Base-by-base conservation (phyloP, 2,797 vertebrate species). In the Lepidocolaptes lacrymiger region DNA sequence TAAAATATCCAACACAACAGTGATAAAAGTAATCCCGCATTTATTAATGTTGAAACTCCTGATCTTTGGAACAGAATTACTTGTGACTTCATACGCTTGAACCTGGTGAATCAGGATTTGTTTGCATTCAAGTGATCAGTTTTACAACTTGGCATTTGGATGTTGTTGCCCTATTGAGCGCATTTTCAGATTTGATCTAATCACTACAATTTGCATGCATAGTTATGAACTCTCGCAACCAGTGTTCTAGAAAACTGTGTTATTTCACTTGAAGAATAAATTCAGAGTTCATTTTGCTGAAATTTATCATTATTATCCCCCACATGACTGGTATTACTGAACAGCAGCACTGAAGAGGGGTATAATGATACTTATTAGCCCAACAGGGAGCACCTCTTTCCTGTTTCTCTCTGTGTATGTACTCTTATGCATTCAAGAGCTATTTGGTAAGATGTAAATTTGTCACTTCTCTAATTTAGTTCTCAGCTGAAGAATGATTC, bases 181-280 rank as follows among this genome's bases (percentile, higher is more conserved):
- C 44, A 44, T 77, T 74, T 85, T 91, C 39, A 91, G 58, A 77
- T 91, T 87, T 0, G 0, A 64, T 74, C 48, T 87, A 82, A 89
- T 82, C 61, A 51, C 56, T 92, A 26, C 71, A 61, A 59, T 95
- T 87, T 87, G 14, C 82, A 58, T 46, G 76, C 37, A 61, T 63
- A 48, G 62, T 73, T 92, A 79, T 23, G 49, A 81, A 76, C 51
- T 87, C 30, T 82, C 14, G 6, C 32, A 92, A 87, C 9, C 28
- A 79, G 20, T 30, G 3, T 81, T 83, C 75, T 89, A 92, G 52
- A 76, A 93, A 93, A 89, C 34, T 37, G 39, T 55, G 51, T 73
- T 91, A 62, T 93, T 95, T 93, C 76, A 64, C 73, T 36, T 67
- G 89, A 85, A 94, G 92, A 83, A 81, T 78, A 59, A 91, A 95